phyloP scores from a whole-genome alignment of 1,140 invertebrate species.

The Drosophila cardini region DNA sequence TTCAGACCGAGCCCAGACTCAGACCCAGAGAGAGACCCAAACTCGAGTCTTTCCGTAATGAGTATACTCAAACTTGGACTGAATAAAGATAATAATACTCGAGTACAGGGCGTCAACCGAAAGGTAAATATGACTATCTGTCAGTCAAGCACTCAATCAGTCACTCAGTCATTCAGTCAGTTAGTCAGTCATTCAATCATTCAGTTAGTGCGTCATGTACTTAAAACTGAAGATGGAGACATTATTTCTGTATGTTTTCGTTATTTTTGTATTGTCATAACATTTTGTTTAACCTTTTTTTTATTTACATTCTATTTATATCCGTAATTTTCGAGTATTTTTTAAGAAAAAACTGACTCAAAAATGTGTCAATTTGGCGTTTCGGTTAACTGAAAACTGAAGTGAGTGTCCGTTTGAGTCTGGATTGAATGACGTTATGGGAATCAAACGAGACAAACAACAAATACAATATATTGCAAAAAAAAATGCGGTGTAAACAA shows the following conservation, averaged over 20 bases:
- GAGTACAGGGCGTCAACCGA: conserved; percentile 48
- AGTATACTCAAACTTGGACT: conserved; percentile 11
- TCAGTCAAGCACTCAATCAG: conserved; percentile 12
- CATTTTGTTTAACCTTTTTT: conserved; percentile 1
- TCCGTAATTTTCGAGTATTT: conserved; percentile 10
- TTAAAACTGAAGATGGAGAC: conserved; percentile 61
- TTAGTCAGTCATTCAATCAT: conserved; percentile 27
- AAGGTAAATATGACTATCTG: conserved; percentile 27
- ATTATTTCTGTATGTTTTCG: conserved; percentile 45
- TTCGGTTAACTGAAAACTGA: neutral
- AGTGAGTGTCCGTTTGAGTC: conserved; percentile 18
- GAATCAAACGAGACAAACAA: conserved; percentile 7
- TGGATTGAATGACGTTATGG: conserved; percentile 26
- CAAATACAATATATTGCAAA: conserved; percentile 19
- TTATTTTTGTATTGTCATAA: conserved; percentile 35
- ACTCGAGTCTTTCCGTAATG: conserved; percentile 51
- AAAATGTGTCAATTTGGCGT: conserved; percentile 36
- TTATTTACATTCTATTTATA: neutral
- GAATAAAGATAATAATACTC: conserved; percentile 28
- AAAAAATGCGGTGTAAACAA: conserved; percentile 40
- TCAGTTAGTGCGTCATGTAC: conserved; percentile 54
- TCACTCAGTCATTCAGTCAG: conserved; percentile 17
- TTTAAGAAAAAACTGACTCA: conserved; percentile 7
- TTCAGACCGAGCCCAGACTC: conserved; percentile 16
- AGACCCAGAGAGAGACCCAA: conserved; percentile 9